Base-by-base conservation (phyloP, 2,888 invertebrate genomes). In the Tryphoninae sp. region DNA sequence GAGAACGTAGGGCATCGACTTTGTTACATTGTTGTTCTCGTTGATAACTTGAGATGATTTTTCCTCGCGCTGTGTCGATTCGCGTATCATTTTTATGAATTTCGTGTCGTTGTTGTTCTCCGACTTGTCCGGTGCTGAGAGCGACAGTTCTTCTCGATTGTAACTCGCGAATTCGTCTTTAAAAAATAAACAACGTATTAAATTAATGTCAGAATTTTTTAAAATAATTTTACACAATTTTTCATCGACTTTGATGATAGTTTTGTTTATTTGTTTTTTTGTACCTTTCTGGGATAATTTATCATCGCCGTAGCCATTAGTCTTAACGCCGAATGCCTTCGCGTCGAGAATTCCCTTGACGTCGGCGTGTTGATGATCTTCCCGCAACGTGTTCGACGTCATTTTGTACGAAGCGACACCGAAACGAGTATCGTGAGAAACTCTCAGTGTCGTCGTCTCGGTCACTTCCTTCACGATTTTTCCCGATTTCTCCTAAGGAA, bases 341-440 rank as follows among this genome's bases (percentile, higher is more conserved):
- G 62, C 73, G 49, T 85, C 85, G 23, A 83, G 77, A 78, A 86
- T 82, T 61, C 89, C 89, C 61, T 84, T 86, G n/a, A 87, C 77
- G 42, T 90, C 88, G 1, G 86, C 75, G 26, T 89, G 84, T 3
- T 90, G 88, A 2, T 84, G 86, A 84, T 86, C 87, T 51, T 93
- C 92, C 73, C 90, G 88, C 1, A 93, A 89, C 0, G 92, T 93
- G 84, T 94, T 94, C 0, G 94, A 93, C 40, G 92, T 93, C 61
- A 94, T 86, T 22, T 94, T 93, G 87, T 93, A 94, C 1, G 94
- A 94, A 16, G 93, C 91, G n/a, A 94, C 92, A 2, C 93, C 93
- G 71, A 93, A 86, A 19, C 92, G 92, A 77, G 93, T 93, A 67
- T 93, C 92, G 80, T 94, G 94, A 22, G 93, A 93, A 4, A 94